These are phyloP conservation scores for Sebastes goodei DNA, from an alignment of 2,797 vertebrate species.

Conservation along the genomic window DNA sequence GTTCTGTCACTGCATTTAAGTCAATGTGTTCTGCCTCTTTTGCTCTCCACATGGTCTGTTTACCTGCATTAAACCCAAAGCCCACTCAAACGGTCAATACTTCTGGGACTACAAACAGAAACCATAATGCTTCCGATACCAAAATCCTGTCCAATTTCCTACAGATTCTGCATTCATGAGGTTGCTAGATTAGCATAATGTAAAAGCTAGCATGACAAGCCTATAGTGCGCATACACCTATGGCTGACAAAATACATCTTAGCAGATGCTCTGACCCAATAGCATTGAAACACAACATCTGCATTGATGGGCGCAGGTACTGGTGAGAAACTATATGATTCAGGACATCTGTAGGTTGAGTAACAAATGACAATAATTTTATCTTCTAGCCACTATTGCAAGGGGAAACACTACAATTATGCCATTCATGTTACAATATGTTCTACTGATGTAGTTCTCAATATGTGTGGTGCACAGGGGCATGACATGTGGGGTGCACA, in stretches of 20 bases:
- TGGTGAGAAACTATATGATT: background rate
- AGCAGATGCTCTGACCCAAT: background rate
- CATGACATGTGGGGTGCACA: too few species aligned
- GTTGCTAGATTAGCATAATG: background rate
- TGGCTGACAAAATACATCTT: background rate
- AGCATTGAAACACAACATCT: background rate
- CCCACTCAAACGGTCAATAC: too few species aligned
- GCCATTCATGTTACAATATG: background rate
- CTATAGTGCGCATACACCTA: background rate
- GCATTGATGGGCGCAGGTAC: background rate
- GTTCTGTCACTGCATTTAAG: too few species aligned
- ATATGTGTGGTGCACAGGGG: too few species aligned
- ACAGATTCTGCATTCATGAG: background rate
- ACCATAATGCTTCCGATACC: background rate
- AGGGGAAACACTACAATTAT: background rate
- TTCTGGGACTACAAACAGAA: too few species aligned
- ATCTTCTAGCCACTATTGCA: background rate
- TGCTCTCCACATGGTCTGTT: too few species aligned
- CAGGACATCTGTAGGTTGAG: background rate
- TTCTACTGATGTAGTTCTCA: background rate
- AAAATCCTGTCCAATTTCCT: rapidly evolving
- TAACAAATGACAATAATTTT: background rate
- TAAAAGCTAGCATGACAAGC: background rate
- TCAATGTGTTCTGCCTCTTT: too few species aligned
- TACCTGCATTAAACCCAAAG: too few species aligned